Evolutionary conservation across 1,140 invertebrate species (phyloP).

Genomic region (Lineus longissimus): DNA sequence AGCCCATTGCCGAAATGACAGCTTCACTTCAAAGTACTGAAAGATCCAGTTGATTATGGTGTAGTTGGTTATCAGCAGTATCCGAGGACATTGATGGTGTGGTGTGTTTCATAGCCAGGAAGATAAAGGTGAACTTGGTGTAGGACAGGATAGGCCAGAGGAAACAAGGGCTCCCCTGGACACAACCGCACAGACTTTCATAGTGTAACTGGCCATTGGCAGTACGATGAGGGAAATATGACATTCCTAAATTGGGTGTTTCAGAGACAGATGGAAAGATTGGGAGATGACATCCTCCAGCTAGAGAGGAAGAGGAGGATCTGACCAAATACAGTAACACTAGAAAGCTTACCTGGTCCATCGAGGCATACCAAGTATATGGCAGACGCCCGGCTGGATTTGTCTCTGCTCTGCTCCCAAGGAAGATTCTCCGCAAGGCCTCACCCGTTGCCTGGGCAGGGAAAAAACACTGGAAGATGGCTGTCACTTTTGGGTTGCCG

Average conservation of each 20-base stretch:
- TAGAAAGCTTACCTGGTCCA: slow-evolving; percentile 24
- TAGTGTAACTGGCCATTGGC: too few species aligned
- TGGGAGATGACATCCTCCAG: neutral
- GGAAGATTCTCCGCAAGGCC: slow-evolving; percentile 32
- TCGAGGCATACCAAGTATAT: slow-evolving; percentile 35
- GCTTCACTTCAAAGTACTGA: slow-evolving; percentile 40
- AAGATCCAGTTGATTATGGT: slow-evolving; percentile 46
- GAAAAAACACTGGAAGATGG: slow-evolving; percentile 46
- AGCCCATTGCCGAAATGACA: slow-evolving; percentile 47
- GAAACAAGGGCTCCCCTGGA: too few species aligned
- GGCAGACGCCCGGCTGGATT: slow-evolving; percentile 44
- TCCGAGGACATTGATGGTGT: too few species aligned
- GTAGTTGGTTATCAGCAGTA: slow-evolving; percentile 47
- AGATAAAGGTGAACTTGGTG: slow-evolving; percentile 42
- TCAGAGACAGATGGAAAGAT: too few species aligned
- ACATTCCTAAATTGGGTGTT: too few species aligned
- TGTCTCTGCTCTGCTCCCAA: slow-evolving; percentile 21
- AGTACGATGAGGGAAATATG: too few species aligned
- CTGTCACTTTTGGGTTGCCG: slow-evolving; percentile 18
- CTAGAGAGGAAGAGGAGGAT: neutral
- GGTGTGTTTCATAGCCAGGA: too few species aligned
- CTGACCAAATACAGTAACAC: too few species aligned
- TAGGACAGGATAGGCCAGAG: too few species aligned
- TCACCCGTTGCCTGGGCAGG: slow-evolving; percentile 44
- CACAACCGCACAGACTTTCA: too few species aligned